Evolutionary conservation across 2,888 invertebrate genomes (phyloP), one percentile per base, ranked within the genome.

Genomic region (Charanyca ferruginea): DNA sequence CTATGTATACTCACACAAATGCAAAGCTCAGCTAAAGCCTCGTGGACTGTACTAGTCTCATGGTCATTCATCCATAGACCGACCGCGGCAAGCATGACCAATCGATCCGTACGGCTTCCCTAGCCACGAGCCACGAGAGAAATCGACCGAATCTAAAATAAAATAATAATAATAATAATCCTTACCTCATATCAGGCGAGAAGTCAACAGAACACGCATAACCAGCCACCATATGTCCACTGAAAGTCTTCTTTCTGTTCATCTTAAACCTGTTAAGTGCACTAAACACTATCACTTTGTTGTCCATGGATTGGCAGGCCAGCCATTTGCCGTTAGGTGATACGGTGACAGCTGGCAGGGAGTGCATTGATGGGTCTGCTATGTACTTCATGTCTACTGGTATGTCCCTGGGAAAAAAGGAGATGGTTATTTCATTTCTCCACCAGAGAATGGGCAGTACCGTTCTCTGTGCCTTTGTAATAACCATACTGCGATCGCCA

Each of bases 381-480:
- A 99, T 99, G 92, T 99, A 99, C 91, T 99, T 99, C 98, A 99
- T 99, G 92, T 99, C 99, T 1, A 99, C 99, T 0, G 98, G 98
- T 85, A 98, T 98, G 89, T 98, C 98, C 96, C 96, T 96, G 89
- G 23, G 7, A 42, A 18, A 49, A 38, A 41, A 23, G 13, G 13
- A 23, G 0, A 0, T 7, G 11, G 2, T 28, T 25, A 11, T 32
- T 32, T n/a, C n/a, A n/a, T n/a, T n/a, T n/a, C n/a, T n/a, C n/a
- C n/a, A n/a, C n/a, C 28, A 28, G 28, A 28, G 28, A 7, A 28
- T 28, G n/a, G n/a, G n/a, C n/a, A n/a, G n/a, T n/a, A n/a, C n/a
- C n/a, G n/a, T n/a, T n/a, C n/a, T n/a, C n/a, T n/a, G n/a, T n/a
- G n/a, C n/a, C n/a, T n/a, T n/a, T n/a, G n/a, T n/a, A n/a, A n/a